These are phyloP conservation scores for Passerina amoena DNA, from an alignment of 2,113 vertebrate genomes.

Conservation along the genomic window DNA sequence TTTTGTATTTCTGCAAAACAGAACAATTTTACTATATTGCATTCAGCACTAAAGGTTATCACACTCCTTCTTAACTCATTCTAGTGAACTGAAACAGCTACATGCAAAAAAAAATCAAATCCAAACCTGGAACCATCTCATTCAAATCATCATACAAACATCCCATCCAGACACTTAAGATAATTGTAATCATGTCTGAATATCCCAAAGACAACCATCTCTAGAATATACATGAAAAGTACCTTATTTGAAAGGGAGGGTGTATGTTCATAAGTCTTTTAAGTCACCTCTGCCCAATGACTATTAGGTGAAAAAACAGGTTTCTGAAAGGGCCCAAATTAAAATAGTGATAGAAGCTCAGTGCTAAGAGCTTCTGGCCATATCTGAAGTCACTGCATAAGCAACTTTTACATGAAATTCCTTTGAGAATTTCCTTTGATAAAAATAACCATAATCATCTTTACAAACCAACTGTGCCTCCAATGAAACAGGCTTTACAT, in stretches of 20 bases:
- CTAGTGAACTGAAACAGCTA: not conserved
- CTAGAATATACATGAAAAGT: not conserved
- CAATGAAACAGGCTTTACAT: not conserved
- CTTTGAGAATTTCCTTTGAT: not conserved
- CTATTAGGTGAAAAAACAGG: not conserved
- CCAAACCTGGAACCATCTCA: not conserved
- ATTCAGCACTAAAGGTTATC: not conserved
- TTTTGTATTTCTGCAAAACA: not conserved
- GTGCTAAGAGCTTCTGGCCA: not conserved
- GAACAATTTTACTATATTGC: not conserved
- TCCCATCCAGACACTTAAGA: not conserved
- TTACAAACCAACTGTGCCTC: not conserved
- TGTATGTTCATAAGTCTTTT: rapidly evolving
- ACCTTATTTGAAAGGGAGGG: not conserved
- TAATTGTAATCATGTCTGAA: not conserved
- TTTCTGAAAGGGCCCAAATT: not conserved
- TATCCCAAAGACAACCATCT: not conserved
- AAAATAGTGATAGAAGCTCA: not conserved
- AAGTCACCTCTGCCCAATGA: not conserved
- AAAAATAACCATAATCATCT: not conserved
- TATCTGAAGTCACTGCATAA: not conserved
- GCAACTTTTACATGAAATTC: not conserved
- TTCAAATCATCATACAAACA: not conserved
- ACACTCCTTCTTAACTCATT: not conserved
- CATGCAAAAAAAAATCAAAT: not conserved